Evolutionary conservation across 2,113 vertebrate species (phyloP), one percentile per base, ranked within the genome.

Genomic region (Dendropsophus ebraccatus): DNA sequence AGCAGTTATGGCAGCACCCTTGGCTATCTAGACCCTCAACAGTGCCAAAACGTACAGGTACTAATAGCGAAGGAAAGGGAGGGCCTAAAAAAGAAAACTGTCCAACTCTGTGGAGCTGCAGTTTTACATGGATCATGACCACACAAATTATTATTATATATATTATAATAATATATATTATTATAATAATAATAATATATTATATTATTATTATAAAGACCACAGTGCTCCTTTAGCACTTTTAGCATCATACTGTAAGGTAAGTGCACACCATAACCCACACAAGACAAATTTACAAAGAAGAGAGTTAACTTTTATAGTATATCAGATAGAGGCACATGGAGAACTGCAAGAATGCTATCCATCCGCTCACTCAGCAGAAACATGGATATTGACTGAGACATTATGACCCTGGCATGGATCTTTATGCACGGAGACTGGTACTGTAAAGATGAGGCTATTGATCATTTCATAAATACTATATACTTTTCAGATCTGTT

Each of bases 381-480:
- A 75, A 50, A 25, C 37, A 47, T 14, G 23, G 47, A n/a, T 74
- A 45, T 47, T 74, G 70, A 49, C 69, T 23, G 19, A 25, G 41
- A 74, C 70, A 47, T 47, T 47, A 74, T 74, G 41, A 47, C 70
- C 35, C 19, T 73, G 70, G 41, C 10, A 47, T 12, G 8, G 23
- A 74, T 74, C 41, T 74, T 25, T 32, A 32, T 67, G 13, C 19
- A 17, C 28, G 32, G 28, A 67, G 28, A 32, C 28, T 32, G 10
- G 28, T 30, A 25, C 60, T 28, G 30, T 62, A 28, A 62, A 62
- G 25, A 62, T 14, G 12, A 5, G 60, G 30, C 11, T 62, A 62
- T 67, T 32, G 62, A 67, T 67, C 62, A 67, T 32, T 67, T 32
- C 25, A 67, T 67, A 67, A 67, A 67, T 67, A 19, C 62, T 67